Base-by-base conservation (phyloP, 2,888 invertebrate species). In the Thalpophila matura region DNA sequence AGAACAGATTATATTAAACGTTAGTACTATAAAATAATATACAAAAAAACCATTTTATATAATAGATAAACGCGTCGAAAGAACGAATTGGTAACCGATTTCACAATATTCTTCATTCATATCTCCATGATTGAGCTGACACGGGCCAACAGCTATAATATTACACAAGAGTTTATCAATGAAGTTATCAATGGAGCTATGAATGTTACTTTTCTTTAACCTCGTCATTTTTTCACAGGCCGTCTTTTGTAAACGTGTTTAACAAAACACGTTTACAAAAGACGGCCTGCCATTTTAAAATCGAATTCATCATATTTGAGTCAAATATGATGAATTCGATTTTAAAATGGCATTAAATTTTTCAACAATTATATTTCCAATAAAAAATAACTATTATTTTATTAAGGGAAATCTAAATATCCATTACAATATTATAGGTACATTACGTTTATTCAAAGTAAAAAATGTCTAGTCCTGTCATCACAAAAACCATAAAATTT, bases 61-160 rank as follows among this genome's bases (percentile, higher is more conserved):
- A 63, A 71, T 20, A 24, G 16, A 3, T 24, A 27, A 56, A 58
- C 20, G 20, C 22, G n/a, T 38, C 14, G 27, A 9, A 50, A 38
- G 33, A 65, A 65, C 42, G 27, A 71, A 62, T 54, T 67, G 54
- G 7, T 67, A 35, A 54, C 18, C 26, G 31, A 73, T 71, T 73
- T 60, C 50, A 53, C 42, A 40, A 49, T 45, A 7, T 38, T 26
- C 40, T 50, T 73, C 37, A 73, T 73, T 62, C 46, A 61, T 69
- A 43, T 22, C 24, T 45, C 20, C 29, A 29, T 4, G 6, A 24
- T 16, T n/a, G 29, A 49, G 33, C 14, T 43, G 37, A 43, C 51
- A 26, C 14, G 7, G 29, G 12, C 12, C 16, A 27, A 27, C 6
- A 18, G 27, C 22, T 42, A 9, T 22, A 27, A 9, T 22, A 27